Conservation (phyloP, 2,888 invertebrate genomes). For the Harpagoxenus sublaevis region DNA sequence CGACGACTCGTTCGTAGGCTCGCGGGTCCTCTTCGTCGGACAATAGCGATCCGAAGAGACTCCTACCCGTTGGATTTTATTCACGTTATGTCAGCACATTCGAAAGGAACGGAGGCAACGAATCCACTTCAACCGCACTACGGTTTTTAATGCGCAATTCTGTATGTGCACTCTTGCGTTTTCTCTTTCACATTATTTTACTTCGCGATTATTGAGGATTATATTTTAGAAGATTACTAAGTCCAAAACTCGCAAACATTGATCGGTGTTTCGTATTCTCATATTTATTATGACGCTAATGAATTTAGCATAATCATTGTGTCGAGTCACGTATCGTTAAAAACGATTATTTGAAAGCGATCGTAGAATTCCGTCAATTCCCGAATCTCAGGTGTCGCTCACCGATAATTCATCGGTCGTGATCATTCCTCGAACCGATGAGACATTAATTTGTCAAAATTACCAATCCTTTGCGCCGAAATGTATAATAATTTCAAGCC, state of each 20-base stretch:
- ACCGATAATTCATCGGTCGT: too few relatives aligned
- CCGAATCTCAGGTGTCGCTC: too few relatives aligned
- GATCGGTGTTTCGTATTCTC: too few relatives aligned
- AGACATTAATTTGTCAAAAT: too few relatives aligned
- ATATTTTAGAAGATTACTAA: not conserved
- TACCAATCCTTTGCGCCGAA: too few relatives aligned
- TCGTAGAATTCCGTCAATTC: too few relatives aligned
- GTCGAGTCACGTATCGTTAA: too few relatives aligned
- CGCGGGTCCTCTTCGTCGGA: conserved; percentile 24
- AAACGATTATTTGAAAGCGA: too few relatives aligned
- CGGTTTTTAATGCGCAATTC: conserved; percentile 3
- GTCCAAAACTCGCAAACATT: not conserved
- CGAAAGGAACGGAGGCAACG: not conserved
- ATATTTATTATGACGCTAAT: too few relatives aligned
- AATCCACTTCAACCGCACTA: not conserved
- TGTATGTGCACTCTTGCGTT: not conserved
- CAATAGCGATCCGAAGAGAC: conserved; percentile 46
- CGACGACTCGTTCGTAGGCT: conserved; percentile 4
- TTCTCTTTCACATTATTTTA: not conserved
- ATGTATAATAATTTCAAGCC: too few relatives aligned
- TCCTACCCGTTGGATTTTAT: conserved; percentile 26
- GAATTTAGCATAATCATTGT: too few relatives aligned
- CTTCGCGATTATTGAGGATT: not conserved
- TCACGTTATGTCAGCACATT: conserved; percentile 39
- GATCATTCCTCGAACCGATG: too few relatives aligned